phyloP scores from a whole-genome alignment of 2,888 invertebrate species.

The Drosophila lutescens region DNA sequence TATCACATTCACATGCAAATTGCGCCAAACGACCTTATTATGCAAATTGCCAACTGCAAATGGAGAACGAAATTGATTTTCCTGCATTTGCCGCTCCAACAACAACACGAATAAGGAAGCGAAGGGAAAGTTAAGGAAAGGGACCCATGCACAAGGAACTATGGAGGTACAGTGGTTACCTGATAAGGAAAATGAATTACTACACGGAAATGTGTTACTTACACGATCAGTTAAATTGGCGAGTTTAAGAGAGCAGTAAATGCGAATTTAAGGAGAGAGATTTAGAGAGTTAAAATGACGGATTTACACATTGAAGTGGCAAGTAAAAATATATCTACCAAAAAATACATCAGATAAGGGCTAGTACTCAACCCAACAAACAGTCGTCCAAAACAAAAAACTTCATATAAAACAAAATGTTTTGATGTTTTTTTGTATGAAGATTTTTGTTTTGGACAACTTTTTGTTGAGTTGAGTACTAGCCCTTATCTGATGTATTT shows the following conservation, averaged over 20 bases:
- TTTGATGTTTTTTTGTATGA: no score
- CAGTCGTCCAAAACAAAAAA: no score
- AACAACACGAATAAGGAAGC: constrained; percentile 40
- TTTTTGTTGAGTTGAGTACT: no score
- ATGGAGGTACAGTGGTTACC: constrained; percentile 32
- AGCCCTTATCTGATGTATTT: background rate
- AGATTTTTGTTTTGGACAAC: no score
- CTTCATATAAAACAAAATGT: no score
- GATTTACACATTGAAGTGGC: background rate
- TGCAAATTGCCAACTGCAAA: constrained; percentile 85
- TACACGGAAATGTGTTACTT: constrained; percentile 39
- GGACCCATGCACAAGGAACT: constrained; percentile 24
- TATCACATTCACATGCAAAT: constrained; percentile 84
- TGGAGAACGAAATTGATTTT: constrained; percentile 84
- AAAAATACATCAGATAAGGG: no score
- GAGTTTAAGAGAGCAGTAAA: constrained; percentile 1
- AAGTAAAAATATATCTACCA: background rate
- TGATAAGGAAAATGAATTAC: constrained; percentile 41
- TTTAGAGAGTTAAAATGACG: background rate
- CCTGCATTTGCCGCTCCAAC: constrained; percentile 67
- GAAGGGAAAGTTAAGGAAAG: constrained; percentile 17
- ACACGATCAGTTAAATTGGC: constrained; percentile 35
- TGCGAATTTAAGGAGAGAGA: background rate
- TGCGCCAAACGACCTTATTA: constrained; percentile 85
- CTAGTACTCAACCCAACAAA: no score